Evolutionary conservation across 2,888 invertebrate species (phyloP).

Genomic region (Macroteleia sp.): DNA sequence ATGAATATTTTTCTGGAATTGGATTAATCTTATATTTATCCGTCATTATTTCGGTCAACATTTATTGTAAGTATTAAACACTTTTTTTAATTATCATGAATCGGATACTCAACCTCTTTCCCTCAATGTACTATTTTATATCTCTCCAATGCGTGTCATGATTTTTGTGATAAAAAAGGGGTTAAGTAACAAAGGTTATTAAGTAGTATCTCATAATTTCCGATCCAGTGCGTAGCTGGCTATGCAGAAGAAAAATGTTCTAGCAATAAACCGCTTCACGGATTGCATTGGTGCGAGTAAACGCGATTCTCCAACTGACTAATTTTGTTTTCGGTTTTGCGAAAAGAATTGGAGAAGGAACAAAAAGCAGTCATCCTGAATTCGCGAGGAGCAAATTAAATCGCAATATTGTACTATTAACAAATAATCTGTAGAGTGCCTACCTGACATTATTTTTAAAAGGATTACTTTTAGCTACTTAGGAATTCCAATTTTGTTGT

Average conservation of each 20-base stretch:
- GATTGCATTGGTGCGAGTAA: slow-evolving; percentile 39
- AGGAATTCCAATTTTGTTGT: slow-evolving; percentile 69
- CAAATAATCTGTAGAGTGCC: slow-evolving; percentile 65
- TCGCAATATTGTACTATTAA: slow-evolving; percentile 68
- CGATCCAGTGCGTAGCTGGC: slow-evolving; percentile 72
- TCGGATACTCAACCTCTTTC: slow-evolving; percentile 38
- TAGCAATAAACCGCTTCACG: slow-evolving; percentile 54
- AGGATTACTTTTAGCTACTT: slow-evolving; percentile 55
- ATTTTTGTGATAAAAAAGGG: slow-evolving; percentile 63
- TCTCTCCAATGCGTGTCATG: slow-evolving; percentile 53
- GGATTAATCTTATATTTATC: no score
- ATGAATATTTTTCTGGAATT: no score
- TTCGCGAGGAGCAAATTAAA: slow-evolving; percentile 44
- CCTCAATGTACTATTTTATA: slow-evolving; percentile 36
- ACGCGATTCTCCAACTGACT: slow-evolving; percentile 40
- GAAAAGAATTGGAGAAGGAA: slow-evolving; percentile 9
- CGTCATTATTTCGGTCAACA: no score
- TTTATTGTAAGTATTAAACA: slow-evolving; percentile 12
- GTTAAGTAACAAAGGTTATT: slow-evolving; percentile 61
- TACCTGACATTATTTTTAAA: slow-evolving; percentile 66
- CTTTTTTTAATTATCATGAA: slow-evolving; percentile 23
- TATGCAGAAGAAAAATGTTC: slow-evolving; percentile 66
- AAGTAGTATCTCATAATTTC: slow-evolving; percentile 53
- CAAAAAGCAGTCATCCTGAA: slow-evolving; percentile 32
- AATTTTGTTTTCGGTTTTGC: slow-evolving; percentile 19